Percentiles rank a stretch among this genome's conserved stretches.
Evolutionary conservation across 1,140 invertebrate species (phyloP).

Genomic region (Anastrepha ludens): DNA sequence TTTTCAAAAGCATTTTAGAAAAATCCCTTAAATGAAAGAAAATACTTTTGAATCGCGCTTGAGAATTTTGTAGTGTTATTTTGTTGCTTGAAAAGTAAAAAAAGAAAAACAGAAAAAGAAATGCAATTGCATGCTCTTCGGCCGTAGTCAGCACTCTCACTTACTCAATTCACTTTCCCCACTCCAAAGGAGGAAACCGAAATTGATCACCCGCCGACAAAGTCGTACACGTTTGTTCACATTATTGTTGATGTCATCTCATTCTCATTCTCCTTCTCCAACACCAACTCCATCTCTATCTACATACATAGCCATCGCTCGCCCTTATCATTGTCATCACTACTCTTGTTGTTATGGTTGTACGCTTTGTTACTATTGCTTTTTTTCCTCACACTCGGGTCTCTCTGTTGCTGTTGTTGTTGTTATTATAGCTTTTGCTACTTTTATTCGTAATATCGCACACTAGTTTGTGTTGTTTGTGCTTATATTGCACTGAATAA

Average conservation of each 20-base stretch:
- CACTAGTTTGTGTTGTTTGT: constrained; percentile 44
- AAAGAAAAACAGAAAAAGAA: too few species aligned
- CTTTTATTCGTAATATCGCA: not conserved
- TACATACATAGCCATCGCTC: constrained; percentile 35
- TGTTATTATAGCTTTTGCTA: constrained; percentile 55
- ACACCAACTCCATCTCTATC: not conserved
- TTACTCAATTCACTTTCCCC: not conserved
- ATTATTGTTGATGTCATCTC: constrained; percentile 30
- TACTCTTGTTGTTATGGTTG: constrained; percentile 53
- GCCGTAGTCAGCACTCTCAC: too few species aligned
- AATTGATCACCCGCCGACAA: constrained; percentile 41
- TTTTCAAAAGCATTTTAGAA: too few species aligned
- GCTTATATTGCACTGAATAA: constrained; percentile 63
- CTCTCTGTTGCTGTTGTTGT: constrained; percentile 33
- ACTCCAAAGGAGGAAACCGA: not conserved
- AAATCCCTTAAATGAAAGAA: too few species aligned
- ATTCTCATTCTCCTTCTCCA: constrained; percentile 11
- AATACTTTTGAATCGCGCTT: too few species aligned
- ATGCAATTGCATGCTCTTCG: too few species aligned
- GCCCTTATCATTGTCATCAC: constrained; percentile 55
- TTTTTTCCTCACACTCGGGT: not conserved
- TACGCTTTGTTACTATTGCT: constrained; percentile 38
- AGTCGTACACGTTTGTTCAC: constrained; percentile 29
- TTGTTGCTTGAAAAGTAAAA: too few species aligned
- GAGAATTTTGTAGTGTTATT: too few species aligned